Conservation (phyloP, 2,113 vertebrate species). For the Bucco capensis region DNA sequence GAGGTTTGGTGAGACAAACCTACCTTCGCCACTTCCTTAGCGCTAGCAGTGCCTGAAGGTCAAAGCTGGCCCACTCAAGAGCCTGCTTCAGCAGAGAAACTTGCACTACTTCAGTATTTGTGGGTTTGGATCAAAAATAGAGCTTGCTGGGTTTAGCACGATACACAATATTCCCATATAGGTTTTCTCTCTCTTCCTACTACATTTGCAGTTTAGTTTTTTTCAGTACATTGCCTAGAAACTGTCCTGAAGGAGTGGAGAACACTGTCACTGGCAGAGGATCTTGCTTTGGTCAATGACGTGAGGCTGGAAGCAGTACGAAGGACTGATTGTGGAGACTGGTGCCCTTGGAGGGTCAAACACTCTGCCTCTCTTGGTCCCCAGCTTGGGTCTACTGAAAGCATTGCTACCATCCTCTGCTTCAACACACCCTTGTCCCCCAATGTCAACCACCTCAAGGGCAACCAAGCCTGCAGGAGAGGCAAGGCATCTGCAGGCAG, state of each 20-base stretch:
- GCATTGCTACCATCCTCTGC: neutral
- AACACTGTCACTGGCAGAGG: neutral
- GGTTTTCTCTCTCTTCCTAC: conserved; percentile 1
- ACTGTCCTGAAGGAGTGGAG: neutral
- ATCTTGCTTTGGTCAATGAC: neutral
- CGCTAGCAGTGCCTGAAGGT: neutral
- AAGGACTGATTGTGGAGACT: neutral
- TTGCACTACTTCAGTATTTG: neutral
- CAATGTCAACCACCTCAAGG: neutral
- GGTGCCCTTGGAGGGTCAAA: neutral
- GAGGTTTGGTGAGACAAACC: neutral
- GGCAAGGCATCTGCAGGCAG: neutral
- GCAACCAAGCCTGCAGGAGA: neutral
- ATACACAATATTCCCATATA: neutral
- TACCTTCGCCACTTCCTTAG: neutral
- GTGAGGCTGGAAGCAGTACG: neutral
- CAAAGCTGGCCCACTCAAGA: neutral
- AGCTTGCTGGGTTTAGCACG: neutral
- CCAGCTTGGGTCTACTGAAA: neutral
- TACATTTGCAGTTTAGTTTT: neutral
- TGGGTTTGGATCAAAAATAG: conserved; percentile 13
- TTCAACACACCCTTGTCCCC: neutral
- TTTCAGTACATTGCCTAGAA: neutral
- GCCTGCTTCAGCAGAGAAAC: neutral
- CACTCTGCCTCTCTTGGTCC: neutral